These are phyloP conservation scores for Trichonephila clavata DNA, from an alignment of 1,140 invertebrate species.

Conservation along the genomic window DNA sequence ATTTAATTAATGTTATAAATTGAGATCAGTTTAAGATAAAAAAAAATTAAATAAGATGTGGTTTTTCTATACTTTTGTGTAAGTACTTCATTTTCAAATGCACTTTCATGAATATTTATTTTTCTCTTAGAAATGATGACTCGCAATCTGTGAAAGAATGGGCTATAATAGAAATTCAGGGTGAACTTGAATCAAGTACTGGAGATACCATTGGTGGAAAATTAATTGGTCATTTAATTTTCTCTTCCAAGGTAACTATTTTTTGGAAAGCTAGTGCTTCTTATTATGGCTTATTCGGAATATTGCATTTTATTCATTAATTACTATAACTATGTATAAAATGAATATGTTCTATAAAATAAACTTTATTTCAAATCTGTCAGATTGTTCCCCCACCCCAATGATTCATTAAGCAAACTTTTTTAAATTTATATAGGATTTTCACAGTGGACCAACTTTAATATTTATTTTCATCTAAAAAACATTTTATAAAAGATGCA, in stretches of 20 bases:
- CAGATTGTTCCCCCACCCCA: too few relatives aligned
- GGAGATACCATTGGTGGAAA: conserved; percentile 51
- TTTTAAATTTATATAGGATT: too few relatives aligned
- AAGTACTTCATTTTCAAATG: background rate
- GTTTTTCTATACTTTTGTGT: background rate
- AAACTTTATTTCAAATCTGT: too few relatives aligned
- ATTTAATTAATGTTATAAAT: too few relatives aligned
- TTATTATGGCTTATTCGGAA: conserved; percentile 1
- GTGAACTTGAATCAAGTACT: conserved; percentile 58
- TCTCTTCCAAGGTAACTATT: conserved; percentile 49
- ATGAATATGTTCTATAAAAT: too few relatives aligned
- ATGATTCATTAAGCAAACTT: too few relatives aligned
- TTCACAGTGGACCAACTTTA: too few relatives aligned
- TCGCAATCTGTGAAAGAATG: conserved; percentile 65
- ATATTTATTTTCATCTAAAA: too few relatives aligned
- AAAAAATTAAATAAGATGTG: background rate
- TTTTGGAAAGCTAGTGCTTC: background rate
- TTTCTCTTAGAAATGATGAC: conserved; percentile 57
- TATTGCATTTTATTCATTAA: background rate
- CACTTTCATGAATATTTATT: conserved; percentile 5
- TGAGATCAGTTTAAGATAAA: background rate
- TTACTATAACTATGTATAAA: too few relatives aligned
- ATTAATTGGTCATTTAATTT: conserved; percentile 68
- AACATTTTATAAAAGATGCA: too few relatives aligned
- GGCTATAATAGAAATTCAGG: conserved; percentile 63